Percentiles rank a stretch among this genome's conserved stretches.
phyloP scores from a whole-genome alignment of 2,113 vertebrate species.

The Syngnathus typhle region DNA sequence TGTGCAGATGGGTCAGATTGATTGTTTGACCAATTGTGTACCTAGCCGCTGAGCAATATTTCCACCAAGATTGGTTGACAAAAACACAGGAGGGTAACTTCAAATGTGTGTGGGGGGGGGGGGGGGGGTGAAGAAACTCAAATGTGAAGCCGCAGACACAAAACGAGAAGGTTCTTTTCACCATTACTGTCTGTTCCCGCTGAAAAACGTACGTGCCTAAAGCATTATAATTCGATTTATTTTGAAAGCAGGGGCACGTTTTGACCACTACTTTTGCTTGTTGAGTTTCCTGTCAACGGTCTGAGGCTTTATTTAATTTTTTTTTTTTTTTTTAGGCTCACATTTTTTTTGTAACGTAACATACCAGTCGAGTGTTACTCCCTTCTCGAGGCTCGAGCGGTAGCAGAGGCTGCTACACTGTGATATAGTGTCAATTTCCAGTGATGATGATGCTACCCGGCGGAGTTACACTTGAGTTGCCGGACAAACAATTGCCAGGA shows the following conservation, averaged over 20 bases:
- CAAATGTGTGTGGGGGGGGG: too few species aligned
- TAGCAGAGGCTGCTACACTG: slow-evolving; percentile 62
- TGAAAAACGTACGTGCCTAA: slow-evolving; percentile 67
- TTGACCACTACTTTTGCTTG: slow-evolving; percentile 35
- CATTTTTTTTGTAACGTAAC: slow-evolving; percentile 45
- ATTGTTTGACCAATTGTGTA: slow-evolving; percentile 65
- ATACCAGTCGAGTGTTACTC: slow-evolving; percentile 58
- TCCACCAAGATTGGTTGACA: slow-evolving; percentile 58
- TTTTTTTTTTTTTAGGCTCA: slow-evolving; percentile 57
- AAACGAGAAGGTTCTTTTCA: slow-evolving; percentile 29
- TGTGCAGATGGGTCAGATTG: slow-evolving; percentile 56
- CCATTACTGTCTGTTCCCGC: slow-evolving; percentile 7
- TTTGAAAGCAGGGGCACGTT: slow-evolving; percentile 9
- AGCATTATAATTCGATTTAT: slow-evolving; percentile 43
- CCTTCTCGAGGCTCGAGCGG: slow-evolving; percentile 34
- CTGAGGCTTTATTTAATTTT: slow-evolving; percentile 26
- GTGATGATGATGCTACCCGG: slow-evolving; percentile 36
- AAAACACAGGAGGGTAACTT: neutral
- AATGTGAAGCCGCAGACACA: slow-evolving; percentile 28
- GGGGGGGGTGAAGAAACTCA: neutral
- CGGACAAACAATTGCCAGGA: slow-evolving; percentile 21
- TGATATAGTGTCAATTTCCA: slow-evolving; percentile 46
- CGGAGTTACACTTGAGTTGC: slow-evolving; percentile 48
- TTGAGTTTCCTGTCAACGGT: slow-evolving; percentile 48
- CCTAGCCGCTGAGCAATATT: slow-evolving; percentile 71